Evolutionary conservation across 2,888 invertebrate species (phyloP), one percentile per base, ranked within the genome.

Genomic region (Folsomia candida): DNA sequence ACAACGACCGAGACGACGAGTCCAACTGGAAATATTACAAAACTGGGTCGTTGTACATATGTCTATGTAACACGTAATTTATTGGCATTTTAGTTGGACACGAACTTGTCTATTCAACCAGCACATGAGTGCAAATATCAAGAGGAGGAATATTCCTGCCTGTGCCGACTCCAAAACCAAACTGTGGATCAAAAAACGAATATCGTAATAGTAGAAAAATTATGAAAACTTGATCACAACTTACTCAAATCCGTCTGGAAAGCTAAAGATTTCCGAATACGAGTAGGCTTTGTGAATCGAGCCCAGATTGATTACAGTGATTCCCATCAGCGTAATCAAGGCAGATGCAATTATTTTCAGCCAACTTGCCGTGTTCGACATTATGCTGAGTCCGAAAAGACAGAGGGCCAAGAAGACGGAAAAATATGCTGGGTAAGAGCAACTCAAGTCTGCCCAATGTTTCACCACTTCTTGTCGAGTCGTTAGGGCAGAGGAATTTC

Each of bases 361-460:
- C 47, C 51, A 64, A 47, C 64, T 64, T 20, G 64, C 20, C 18
- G 29, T 37, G 22, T 24, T 64, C 4, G 51, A 51, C 51, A 64
- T 51, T 2, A 51, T 22, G 9, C 22, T 47, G 18, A 64, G 28
- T 4, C 28, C 47, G 9, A 64, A 29, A 2, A 64, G 51, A 64
- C 2, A 2, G 18, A 64, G 14, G 2, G 64, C 51, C 18, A 22
- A 2, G 51, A 64, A 64, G 2, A 24, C 28, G 18, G 24, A 18
- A 51, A 64, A 64, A 24, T 64, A 64, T 9, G 51, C 20, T 24
- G 64, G 64, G 20, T 26, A 64, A 24, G 47, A 24, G 51, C 64
- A 64, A 18, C 20, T 22, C 6, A 11, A 20, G 9, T 6, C 29
- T 3, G 18, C 18, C 62, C 62, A 62, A 6, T 29, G 18, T 4